Conservation (phyloP, 2,113 vertebrate species). For the Hippopotamus amphibius region DNA sequence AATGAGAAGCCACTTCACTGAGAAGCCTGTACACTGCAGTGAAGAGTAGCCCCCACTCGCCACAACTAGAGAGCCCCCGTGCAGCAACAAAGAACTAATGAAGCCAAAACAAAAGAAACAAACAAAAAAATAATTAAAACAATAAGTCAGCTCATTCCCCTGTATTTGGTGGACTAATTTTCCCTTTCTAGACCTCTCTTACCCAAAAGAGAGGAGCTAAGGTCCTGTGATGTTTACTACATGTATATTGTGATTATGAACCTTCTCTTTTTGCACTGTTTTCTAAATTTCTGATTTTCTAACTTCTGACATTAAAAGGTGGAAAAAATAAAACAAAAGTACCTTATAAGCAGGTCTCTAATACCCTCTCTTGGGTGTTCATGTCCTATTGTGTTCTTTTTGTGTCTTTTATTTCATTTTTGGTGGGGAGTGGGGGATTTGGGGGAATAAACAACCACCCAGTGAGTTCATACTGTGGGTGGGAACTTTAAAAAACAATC, state of each 20-base stretch:
- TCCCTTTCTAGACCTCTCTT: not conserved
- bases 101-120: no score
- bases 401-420: not conserved
- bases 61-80: no score
- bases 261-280: not conserved
- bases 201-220: not conserved
- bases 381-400: not conserved
- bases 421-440: not conserved
- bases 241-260: not conserved
- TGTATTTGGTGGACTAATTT: not conserved
- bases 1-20: no score
- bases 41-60: no score
- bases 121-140: not conserved
- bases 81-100: no score
- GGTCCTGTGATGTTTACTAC: not conserved
- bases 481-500: not conserved
- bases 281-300: constrained; percentile 6
- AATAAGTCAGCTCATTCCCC: not conserved
- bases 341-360: not conserved
- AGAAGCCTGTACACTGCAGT: no score
- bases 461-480: not conserved
- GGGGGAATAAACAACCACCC: not conserved
- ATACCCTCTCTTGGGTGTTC: not conserved
- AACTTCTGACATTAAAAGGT: not conserved
- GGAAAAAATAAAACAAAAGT: not conserved